These are phyloP conservation scores for Brachionus manjavacas DNA, from an alignment of 1,140 invertebrate genomes.

Conservation along the genomic window DNA sequence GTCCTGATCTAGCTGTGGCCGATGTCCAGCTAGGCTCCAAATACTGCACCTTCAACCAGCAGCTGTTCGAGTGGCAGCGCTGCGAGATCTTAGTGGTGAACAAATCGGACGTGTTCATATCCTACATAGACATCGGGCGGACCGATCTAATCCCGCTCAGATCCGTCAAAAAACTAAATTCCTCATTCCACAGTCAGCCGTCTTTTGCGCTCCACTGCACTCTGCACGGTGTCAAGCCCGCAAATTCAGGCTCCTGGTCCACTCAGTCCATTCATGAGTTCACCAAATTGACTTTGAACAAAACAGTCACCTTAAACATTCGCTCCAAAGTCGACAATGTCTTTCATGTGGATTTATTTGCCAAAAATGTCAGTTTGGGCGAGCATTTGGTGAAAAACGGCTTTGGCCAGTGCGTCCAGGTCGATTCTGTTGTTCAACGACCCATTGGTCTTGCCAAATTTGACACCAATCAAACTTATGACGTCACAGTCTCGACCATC, in stretches of 20 bases:
- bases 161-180: not conserved
- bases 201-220: slow-evolving; percentile 20
- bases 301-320: not conserved
- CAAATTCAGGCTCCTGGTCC: not conserved
- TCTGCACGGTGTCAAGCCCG: not conserved
- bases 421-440: not conserved
- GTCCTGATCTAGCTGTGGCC: not conserved
- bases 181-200: not conserved
- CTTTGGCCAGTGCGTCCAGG: not conserved
- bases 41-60: not conserved
- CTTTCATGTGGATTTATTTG: slow-evolving; percentile 16
- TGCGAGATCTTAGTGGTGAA: not conserved
- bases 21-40: not conserved
- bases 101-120: not conserved
- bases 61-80: slow-evolving; percentile 27
- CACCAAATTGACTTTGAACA: not conserved
- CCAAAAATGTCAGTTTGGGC: not conserved
- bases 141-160: not conserved
- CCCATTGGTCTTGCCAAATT: not conserved
- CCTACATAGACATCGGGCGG: not conserved
- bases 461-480: not conserved
- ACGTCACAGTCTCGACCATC: not conserved
- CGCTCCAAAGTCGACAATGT: not conserved
- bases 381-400: not conserved
- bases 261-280: not conserved